Base-by-base conservation (phyloP, 2,888 invertebrate species). In the Ormyrus thymus region DNA sequence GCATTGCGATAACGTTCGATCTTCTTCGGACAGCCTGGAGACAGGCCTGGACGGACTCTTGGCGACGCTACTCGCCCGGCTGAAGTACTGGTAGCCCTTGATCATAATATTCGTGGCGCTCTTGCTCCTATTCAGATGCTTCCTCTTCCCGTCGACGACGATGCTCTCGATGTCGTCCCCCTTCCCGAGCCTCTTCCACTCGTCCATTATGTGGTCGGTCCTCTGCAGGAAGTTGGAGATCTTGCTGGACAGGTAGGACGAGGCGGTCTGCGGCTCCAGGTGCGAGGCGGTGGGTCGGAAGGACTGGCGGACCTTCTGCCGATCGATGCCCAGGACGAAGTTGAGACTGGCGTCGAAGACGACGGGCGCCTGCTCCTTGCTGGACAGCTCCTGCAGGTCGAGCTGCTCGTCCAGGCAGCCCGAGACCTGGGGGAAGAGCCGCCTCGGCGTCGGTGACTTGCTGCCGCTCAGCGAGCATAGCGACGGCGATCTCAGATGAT, bases 161-260 rank as follows among this genome's bases (percentile, higher is more conserved):
- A 1, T 45, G 15, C 13, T n/a, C 0, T 11, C 56, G 9, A 29
- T 29, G 4, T 74, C 76, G 4, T 69, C 65, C n/a, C 91, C 92
- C 74, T 93, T 93, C 0, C 95, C 95, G 69, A 95, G 85, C 81
- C 94, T 92, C 76, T 93, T 92, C 97, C 97, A 97, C 87, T 97
- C 96, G 85, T 97, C 96, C 93, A 95, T 95, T 0, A 97, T 94
- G 89, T 97, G 97, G 90, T 97, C 97, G 4, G 97, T 97, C 81
- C 95, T 92, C 86, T 93, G 93, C 51, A 97, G 91, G 85, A 97
- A 97, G 86, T 94, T 94, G 75, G 95, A 93, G 73, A 97, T 97
- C 90, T 95, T 95, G 53, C 92, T 92, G 50, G 94, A 93, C 15
- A 97, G 91, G 83, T 94, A 94, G 78, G 94, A 95, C 0, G 96